A percentile compares a stretch with the other conserved stretches of the same genome.
phyloP scores from a whole-genome alignment of 23 tunicate genomes.

The Styela clava region DNA sequence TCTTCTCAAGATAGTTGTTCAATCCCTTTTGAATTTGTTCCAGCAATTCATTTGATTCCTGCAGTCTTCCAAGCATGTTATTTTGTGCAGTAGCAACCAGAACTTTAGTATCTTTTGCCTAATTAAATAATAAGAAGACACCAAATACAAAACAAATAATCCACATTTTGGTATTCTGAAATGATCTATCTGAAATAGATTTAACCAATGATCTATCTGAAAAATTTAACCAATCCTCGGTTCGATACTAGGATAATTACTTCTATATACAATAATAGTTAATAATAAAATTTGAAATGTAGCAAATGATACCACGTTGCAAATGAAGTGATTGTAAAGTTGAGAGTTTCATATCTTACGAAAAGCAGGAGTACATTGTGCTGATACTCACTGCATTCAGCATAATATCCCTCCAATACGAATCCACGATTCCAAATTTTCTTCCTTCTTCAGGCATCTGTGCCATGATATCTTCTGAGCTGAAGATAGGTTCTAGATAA shows the following conservation, averaged over 20 bases:
- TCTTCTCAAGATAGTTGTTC: conserved; percentile 90
- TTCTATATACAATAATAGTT: no score
- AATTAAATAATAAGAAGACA: background rate
- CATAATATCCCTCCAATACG: conserved; percentile 94
- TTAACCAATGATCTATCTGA: no score
- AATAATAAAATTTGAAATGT: no score
- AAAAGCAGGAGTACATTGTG: no score
- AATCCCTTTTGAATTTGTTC: conserved; percentile 95
- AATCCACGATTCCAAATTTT: conserved; percentile 94
- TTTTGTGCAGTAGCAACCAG: conserved; percentile 89
- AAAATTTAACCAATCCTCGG: no score
- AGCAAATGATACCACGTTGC: no score
- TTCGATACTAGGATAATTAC: no score
- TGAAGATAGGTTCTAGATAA: conserved; percentile 94
- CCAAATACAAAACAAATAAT: background rate
- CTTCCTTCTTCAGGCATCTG: conserved; percentile 99
- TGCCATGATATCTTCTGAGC: conserved; percentile 96
- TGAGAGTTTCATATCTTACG: no score
- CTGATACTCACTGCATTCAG: conserved; percentile 50
- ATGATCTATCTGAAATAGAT: no score
- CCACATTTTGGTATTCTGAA: no score
- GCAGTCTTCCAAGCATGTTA: conserved; percentile 83
- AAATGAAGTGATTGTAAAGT: no score
- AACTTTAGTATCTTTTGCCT: conserved; percentile 84
- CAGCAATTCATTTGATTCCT: conserved; percentile 75